Conservation (phyloP, 2,113 vertebrate genomes). For the Herpetotheres cachinnans region DNA sequence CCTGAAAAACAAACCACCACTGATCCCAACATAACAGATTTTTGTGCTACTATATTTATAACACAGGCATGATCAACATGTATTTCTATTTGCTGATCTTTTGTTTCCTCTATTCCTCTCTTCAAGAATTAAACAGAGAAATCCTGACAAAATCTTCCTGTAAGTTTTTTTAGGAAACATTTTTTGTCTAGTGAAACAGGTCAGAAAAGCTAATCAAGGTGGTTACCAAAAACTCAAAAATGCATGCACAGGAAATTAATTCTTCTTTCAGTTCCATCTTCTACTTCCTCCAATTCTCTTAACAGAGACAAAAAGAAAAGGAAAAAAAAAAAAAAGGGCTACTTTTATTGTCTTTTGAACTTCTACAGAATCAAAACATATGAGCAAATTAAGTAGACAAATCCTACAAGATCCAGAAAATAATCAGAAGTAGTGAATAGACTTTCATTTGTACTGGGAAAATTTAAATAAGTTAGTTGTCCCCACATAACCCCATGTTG, state of each 20-base stretch:
- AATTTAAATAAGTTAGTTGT: not conserved
- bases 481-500: not conserved
- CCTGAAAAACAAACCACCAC: not conserved
- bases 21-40: not conserved
- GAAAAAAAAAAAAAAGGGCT: not conserved
- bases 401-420: not conserved
- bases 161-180: not conserved
- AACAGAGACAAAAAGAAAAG: not conserved
- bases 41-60: not conserved
- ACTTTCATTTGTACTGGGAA: not conserved
- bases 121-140: not conserved
- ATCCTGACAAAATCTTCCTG: not conserved
- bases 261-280: not conserved
- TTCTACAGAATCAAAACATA: not conserved
- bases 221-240: not conserved
- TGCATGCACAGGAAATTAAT: not conserved
- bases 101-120: not conserved
- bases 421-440: not conserved
- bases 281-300: constrained; percentile 8
- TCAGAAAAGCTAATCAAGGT: not conserved
- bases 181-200: not conserved
- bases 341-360: not conserved
- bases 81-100: not conserved
- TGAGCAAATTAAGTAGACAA: not conserved
- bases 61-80: not conserved